These are phyloP conservation scores for Craseonycteris thonglongyai DNA, from an alignment of 2,113 vertebrate species.

Conservation along the genomic window DNA sequence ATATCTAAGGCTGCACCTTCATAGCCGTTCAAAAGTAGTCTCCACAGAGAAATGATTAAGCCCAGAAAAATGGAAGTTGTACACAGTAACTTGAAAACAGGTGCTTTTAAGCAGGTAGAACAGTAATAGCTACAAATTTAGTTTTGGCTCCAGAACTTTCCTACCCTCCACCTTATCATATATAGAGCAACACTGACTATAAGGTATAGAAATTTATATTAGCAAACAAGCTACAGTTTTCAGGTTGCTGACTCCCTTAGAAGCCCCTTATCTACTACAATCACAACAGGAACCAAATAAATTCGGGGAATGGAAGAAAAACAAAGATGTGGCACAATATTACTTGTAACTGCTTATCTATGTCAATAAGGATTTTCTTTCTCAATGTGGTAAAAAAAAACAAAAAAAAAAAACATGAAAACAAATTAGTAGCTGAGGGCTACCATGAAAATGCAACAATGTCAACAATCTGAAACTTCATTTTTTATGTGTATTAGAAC, in stretches of 20 bases:
- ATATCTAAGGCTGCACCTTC: background rate
- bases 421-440: background rate
- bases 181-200: background rate
- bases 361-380: slow-evolving; percentile 13
- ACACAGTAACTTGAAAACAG: slow-evolving; percentile 12
- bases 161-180: background rate
- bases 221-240: background rate
- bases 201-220: background rate
- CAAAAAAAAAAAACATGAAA: background rate
- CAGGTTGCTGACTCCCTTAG: background rate
- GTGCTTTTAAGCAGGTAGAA: background rate
- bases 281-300: slow-evolving; percentile 1
- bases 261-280: background rate
- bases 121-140: background rate
- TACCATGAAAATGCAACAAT: slow-evolving; percentile 7
- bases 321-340: background rate
- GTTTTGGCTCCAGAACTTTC: background rate
- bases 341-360: background rate
- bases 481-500: background rate
- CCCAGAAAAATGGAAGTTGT: background rate
- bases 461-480: background rate
- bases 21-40: background rate
- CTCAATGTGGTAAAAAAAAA: background rate
- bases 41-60: background rate
- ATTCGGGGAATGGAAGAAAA: background rate